Evolutionary conservation across 2,113 vertebrate species (phyloP).

Genomic region (Aegithalos caudatus): DNA sequence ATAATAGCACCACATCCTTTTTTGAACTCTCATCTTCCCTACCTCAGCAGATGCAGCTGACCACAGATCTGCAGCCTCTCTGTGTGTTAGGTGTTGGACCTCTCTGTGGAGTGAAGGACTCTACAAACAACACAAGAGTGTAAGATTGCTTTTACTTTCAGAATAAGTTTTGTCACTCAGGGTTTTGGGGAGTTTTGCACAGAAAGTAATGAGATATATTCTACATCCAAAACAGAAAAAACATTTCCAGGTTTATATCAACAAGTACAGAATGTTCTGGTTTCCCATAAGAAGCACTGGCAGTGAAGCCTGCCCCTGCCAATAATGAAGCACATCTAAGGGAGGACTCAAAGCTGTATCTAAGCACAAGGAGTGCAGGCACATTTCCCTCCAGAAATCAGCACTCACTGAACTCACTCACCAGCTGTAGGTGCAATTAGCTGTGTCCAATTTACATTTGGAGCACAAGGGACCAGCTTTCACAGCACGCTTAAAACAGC

Average conservation of each 20-base stretch:
- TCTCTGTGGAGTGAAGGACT: neutral
- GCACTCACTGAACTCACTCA: neutral
- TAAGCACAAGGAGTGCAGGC: neutral
- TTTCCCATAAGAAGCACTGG: neutral
- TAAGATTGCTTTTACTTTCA: neutral
- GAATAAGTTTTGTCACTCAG: neutral
- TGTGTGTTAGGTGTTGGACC: neutral
- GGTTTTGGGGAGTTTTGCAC: neutral
- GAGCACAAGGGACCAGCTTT: slow-evolving; percentile 24
- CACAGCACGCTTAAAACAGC: neutral
- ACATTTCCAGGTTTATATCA: neutral
- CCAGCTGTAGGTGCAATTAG: slow-evolving; percentile 33
- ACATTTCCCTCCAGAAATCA: slow-evolving; percentile 12
- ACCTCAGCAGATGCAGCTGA: slow-evolving; percentile 19
- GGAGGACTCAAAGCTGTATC: neutral
- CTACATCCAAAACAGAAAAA: neutral
- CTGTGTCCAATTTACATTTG: slow-evolving; percentile 55
- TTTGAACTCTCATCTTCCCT: neutral
- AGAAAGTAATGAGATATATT: neutral
- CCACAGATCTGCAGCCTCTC: neutral
- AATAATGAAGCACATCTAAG: neutral
- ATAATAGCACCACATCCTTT: neutral
- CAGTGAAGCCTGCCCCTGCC: neutral
- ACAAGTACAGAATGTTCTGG: neutral
- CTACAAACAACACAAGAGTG: neutral